A percentile compares a stretch with the other conserved stretches of the same genome.
Evolutionary conservation across 2,797 vertebrate genomes (phyloP).

Genomic region (Brachyrhaphis roseni): DNA sequence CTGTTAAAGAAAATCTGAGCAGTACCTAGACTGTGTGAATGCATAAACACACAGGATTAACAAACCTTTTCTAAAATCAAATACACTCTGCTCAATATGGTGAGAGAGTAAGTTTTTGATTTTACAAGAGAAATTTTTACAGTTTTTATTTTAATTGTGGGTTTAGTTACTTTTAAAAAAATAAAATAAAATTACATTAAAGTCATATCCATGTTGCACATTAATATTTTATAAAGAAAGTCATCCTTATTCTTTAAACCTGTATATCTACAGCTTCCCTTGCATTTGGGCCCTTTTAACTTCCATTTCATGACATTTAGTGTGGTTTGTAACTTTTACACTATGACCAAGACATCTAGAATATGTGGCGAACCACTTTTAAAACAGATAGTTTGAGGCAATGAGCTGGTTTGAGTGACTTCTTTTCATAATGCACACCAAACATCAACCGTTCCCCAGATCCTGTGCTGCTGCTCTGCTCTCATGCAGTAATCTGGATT

Average conservation of each 20-base stretch:
- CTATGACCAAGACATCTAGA: not conserved
- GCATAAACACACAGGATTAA: not conserved
- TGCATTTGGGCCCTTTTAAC: not conserved
- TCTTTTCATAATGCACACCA: slow-evolving; percentile 19
- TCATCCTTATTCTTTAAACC: not conserved
- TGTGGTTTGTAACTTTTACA: not conserved
- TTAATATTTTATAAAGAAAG: not conserved
- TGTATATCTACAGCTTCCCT: not conserved
- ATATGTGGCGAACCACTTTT: not conserved
- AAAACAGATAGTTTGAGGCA: not conserved
- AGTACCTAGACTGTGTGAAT: not conserved
- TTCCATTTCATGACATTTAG: not conserved
- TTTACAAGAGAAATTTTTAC: not conserved
- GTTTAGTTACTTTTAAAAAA: not conserved
- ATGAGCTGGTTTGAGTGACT: slow-evolving; percentile 1
- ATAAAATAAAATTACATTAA: not conserved
- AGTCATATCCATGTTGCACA: not conserved
- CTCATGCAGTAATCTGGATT: slow-evolving; percentile 43
- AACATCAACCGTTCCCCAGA: slow-evolving; percentile 44
- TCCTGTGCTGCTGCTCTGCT: slow-evolving; percentile 30
- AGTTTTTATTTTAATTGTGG: not conserved
- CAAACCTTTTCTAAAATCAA: not conserved
- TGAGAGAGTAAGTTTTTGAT: not conserved
- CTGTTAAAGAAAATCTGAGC: not conserved
- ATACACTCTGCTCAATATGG: not conserved